A percentile compares a stretch with the other conserved stretches of the same genome.
Conservation (phyloP, 2,797 vertebrate genomes). For the Sebastes jordani region DNA sequence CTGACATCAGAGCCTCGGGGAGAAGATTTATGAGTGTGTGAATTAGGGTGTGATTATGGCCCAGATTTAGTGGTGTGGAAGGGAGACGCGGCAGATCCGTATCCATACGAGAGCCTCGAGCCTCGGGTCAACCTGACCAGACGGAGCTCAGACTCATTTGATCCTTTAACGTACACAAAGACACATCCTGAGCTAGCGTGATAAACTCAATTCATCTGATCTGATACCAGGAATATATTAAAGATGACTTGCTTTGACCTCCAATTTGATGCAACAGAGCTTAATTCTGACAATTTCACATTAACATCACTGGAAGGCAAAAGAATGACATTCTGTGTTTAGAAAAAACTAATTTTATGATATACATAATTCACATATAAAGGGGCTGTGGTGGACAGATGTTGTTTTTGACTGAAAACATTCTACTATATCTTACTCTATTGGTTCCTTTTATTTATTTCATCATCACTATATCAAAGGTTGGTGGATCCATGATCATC, state of each 20-base stretch:
- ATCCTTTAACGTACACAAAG: background rate
- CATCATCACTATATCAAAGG: too few relatives aligned
- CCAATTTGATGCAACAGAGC: background rate
- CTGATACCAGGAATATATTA: background rate
- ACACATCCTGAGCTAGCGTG: background rate
- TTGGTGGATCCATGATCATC: too few relatives aligned
- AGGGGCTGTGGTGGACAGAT: background rate
- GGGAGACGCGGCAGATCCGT: slow-evolving; percentile 37
- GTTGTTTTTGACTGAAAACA: background rate
- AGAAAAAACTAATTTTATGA: background rate
- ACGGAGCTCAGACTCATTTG: background rate
- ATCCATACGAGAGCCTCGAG: slow-evolving; percentile 13
- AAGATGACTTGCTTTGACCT: background rate
- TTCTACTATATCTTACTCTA: background rate
- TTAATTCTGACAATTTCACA: background rate
- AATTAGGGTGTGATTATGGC: slow-evolving; percentile 65
- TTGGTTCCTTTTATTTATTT: too few relatives aligned
- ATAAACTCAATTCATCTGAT: background rate
- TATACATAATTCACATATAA: background rate
- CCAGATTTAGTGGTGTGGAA: slow-evolving; percentile 52
- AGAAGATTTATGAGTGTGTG: slow-evolving; percentile 67
- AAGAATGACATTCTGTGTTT: background rate
- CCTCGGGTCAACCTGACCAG: slow-evolving; percentile 19
- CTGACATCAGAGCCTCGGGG: slow-evolving; percentile 45
- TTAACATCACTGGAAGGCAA: background rate